Conservation (phyloP, 2,888 invertebrate species). For the Philhelius pedissequus region DNA sequence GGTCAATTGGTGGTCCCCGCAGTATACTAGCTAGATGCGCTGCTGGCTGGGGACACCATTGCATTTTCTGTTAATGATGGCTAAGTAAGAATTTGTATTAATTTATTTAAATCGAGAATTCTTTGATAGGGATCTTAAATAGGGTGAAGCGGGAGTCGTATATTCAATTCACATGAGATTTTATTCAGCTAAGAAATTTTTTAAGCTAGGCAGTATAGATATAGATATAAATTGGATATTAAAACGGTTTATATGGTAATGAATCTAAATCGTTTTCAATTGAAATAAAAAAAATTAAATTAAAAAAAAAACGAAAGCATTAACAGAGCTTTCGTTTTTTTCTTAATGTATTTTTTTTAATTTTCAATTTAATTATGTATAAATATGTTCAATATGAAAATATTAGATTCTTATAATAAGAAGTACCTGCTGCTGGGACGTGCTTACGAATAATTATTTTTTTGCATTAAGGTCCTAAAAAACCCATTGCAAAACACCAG, state of each 20-base stretch:
- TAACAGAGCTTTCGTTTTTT: no score
- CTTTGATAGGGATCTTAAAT: conserved; percentile 30
- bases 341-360: no score
- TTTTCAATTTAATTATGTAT: no score
- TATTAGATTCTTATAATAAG: no score
- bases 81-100: conserved; percentile 60
- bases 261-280: conserved; percentile 7
- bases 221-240: conserved; percentile 23
- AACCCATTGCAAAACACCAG: no score
- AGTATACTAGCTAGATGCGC: not conserved
- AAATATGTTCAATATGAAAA: no score
- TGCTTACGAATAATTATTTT: no score
- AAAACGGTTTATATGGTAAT: conserved; percentile 18
- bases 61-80: conserved; percentile 28
- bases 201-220: no score
- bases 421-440: no score
- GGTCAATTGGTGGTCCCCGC: conserved; percentile 56
- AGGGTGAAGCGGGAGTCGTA: not conserved
- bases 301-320: not conserved
- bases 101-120: conserved; percentile 61
- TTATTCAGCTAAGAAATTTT: not conserved
- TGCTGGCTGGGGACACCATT: not conserved
- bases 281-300: not conserved
- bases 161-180: not conserved
- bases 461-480: no score